These are phyloP conservation scores for Rhynchopsitta pachyrhyncha DNA, from an alignment of 2,113 vertebrate genomes.

Conservation along the genomic window DNA sequence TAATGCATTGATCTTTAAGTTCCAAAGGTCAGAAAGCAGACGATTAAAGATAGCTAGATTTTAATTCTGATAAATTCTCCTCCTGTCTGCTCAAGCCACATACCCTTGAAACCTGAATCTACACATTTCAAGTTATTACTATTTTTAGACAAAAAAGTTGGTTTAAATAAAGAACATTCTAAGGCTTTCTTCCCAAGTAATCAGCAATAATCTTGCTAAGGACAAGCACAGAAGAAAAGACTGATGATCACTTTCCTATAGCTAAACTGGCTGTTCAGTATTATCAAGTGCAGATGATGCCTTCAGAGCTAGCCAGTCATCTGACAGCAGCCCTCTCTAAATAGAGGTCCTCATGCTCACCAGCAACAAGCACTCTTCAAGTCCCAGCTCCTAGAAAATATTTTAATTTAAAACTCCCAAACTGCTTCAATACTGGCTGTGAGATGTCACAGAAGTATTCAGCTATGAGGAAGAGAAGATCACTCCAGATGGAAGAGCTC, in stretches of 20 bases:
- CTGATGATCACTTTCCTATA: not conserved
- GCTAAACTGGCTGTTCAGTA: not conserved
- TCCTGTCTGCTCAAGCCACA: not conserved
- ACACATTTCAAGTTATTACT: not conserved
- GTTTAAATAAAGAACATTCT: not conserved
- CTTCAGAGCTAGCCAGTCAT: not conserved
- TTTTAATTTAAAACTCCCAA: not conserved
- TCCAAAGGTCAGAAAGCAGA: conserved; percentile 29
- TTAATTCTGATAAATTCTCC: not conserved
- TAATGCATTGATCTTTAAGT: not conserved
- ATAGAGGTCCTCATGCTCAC: not conserved
- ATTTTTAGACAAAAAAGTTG: not conserved
- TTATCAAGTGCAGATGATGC: not conserved
- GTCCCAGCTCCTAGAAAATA: conserved; percentile 1
- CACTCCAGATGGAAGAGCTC: not conserved
- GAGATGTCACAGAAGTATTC: not conserved
- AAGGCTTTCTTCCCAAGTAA: not conserved
- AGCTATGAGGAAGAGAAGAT: not conserved
- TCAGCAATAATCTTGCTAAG: not conserved
- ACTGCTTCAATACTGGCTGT: not conserved
- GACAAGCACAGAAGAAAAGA: not conserved
- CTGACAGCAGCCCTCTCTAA: not conserved
- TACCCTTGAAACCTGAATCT: not conserved
- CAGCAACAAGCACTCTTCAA: not conserved
- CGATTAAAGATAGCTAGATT: not conserved